Percentiles rank a stretch among this genome's conserved stretches.
Conservation (phyloP, 2,888 invertebrate species). For the Laspeyria flexula region DNA sequence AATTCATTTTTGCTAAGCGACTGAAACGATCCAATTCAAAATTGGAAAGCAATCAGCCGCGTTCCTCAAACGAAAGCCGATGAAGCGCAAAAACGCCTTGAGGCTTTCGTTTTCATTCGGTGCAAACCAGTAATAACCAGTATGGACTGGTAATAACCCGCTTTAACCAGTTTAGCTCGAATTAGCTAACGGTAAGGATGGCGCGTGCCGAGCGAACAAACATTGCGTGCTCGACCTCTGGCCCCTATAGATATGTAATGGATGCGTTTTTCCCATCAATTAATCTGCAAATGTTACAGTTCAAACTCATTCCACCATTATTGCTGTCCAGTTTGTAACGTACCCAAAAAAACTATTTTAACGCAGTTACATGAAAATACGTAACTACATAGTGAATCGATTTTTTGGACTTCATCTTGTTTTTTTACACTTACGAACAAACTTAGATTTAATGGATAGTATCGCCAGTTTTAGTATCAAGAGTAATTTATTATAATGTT, state of each 20-base stretch:
- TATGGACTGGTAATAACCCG: slow-evolving; percentile 53
- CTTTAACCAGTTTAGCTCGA: slow-evolving; percentile 53
- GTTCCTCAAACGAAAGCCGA: slow-evolving; percentile 40
- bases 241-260: slow-evolving; percentile 71
- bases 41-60: slow-evolving; percentile 45
- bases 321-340: too few relatives aligned
- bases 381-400: too few relatives aligned
- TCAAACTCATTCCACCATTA: too few relatives aligned
- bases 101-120: slow-evolving; percentile 33
- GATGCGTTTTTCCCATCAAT: slow-evolving; percentile 68
- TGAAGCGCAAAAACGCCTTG: slow-evolving; percentile 49
- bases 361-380: too few relatives aligned
- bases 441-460: too few relatives aligned
- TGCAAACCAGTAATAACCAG: slow-evolving; percentile 51
- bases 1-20: slow-evolving; percentile 27
- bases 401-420: too few relatives aligned
- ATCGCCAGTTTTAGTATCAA: too few relatives aligned
- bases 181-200: slow-evolving; percentile 52
- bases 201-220: slow-evolving; percentile 41
- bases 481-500: too few relatives aligned
- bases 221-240: slow-evolving; percentile 62
- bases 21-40: slow-evolving; percentile 46
- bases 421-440: too few relatives aligned
- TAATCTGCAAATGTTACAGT: too few relatives aligned
- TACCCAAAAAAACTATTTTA: too few relatives aligned